Conservation (phyloP, 1,140 invertebrate species). For the Tetraneura akinire region DNA sequence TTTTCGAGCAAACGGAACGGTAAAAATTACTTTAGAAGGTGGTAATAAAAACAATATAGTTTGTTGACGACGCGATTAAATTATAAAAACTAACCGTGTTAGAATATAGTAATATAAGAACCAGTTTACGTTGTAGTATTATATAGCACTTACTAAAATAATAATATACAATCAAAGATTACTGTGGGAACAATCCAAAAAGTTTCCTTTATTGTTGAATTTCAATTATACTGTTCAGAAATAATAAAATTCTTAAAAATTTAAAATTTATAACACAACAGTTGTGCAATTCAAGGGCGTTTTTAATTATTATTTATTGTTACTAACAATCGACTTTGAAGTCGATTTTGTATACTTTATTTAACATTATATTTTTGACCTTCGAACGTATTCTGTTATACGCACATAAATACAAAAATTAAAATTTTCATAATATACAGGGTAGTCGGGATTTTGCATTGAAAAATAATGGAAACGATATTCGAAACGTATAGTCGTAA, state of each 20-base stretch:
- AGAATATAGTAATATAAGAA: not conserved
- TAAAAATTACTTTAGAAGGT: too few species aligned
- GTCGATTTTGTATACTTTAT: slow-evolving; percentile 4
- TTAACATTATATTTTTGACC: slow-evolving; percentile 22
- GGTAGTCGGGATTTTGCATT: too few species aligned
- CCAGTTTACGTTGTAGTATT: not conserved
- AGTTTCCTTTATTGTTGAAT: slow-evolving; percentile 21
- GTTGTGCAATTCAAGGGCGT: slow-evolving; percentile 11
- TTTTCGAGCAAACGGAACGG: too few species aligned
- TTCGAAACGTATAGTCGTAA: too few species aligned
- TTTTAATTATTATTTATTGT: slow-evolving; percentile 19
- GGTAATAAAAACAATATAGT: too few species aligned
- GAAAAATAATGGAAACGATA: too few species aligned
- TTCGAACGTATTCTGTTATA: slow-evolving; percentile 8
- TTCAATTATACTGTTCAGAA: slow-evolving; percentile 13
- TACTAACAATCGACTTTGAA: too few species aligned
- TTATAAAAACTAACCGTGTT: not conserved
- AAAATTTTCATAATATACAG: too few species aligned
- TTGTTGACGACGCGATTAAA: too few species aligned
- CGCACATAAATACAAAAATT: too few species aligned
- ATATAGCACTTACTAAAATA: too few species aligned
- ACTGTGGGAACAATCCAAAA: not conserved
- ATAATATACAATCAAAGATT: not conserved
- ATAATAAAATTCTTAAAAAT: not conserved
- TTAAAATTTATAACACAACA: too few species aligned